Evolutionary conservation across 1,140 invertebrate species (phyloP), one percentile per base, ranked within the genome.

Genomic region (Drosophila malerkotliana): DNA sequence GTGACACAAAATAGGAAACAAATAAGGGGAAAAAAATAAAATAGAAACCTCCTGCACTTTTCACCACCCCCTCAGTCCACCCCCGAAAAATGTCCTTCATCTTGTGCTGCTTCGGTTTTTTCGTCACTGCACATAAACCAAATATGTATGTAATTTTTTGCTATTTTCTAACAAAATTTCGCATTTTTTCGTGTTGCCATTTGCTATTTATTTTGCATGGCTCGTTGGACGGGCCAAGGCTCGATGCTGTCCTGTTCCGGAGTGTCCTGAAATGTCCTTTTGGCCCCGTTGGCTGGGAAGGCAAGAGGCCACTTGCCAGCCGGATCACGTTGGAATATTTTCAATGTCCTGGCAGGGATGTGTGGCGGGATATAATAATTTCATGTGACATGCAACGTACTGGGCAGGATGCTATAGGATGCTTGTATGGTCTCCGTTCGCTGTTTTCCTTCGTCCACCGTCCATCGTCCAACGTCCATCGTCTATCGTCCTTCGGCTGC

Each of bases 81-180:
- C 14, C 12, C 37, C 21, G 58, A 32, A 14, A 26, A 18, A 7
- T 54, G 39, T 56, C 37, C 24, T 49, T 39, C 77, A 45, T 62
- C 61, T 82, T 77, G 76, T 53, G 44, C 41, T 49, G 41, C 41
- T 72, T 18, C 12, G 32, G 39, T 49, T 58, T 54, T 41, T 34
- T 39, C 21, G 15, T 37, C 55, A 61, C 66, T 63, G 73, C 74
- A 85, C 74, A 78, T 81, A 72, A 75, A 59, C 79, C 74, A 82
- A 82, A 82, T 82, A 87, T 68, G 82, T 84, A 84, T 87, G 81
- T 85, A 85, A 88, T 87, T 87, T 85, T 85, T 79, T 88, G 69
- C 83, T 78, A 82, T 88, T 81, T 87, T 85, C 83, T 87, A 87
- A 87, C 83, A 66, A 87, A 88, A 87, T 88, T 89, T 79, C 75